Evolutionary conservation across 2,888 invertebrate species (phyloP), one percentile per base, ranked within the genome.

Genomic region (Sarcophaga carnaria): DNA sequence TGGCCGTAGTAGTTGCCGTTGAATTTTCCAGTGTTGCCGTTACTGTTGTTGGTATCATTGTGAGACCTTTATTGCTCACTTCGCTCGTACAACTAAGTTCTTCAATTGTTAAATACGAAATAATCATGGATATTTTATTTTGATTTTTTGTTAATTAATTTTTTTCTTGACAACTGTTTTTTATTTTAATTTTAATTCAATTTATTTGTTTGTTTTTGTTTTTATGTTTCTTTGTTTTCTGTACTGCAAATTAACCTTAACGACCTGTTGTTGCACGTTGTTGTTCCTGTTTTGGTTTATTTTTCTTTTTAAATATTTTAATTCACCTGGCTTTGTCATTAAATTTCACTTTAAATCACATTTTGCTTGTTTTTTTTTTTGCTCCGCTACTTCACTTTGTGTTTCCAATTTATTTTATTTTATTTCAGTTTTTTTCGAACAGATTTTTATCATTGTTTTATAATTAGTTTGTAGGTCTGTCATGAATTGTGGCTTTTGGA

Each of bases 321-420:
- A 54, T 54, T 54, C 54, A 54, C 54, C 14, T 54, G 54, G 4
- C 17, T 12, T 69, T 77, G 60, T 69, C 74, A 83, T 80, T 80
- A 83, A 83, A 71, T 82, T 86, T 71, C 76, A 86, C 37, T 83
- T 86, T 62, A 75, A 75, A 79, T 82, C 71, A 69, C 66, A 78
- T 83, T 85, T 86, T 80, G 25, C 47, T 71, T 27, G 47, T 27
- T 1, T 49, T 14, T 49, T 49, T 49, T 49, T 4, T 64, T 69
- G 75, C 67, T 71, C 25, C 54, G 37, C 37, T 70, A n/a, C 64
- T 82, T 76, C 60, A 70, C 71, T 64, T 47, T 45, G 37, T 49
- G 63, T 14, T 70, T 82, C 69, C 64, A 66, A 71, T 70, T 27
- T 49, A 45, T 17, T 63, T 59, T 10, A 74, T 69, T 69, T 25